Evolutionary conservation across 2,113 vertebrate genomes (phyloP), one percentile per base, ranked within the genome.

Genomic region (Cyprinodon tularosa): DNA sequence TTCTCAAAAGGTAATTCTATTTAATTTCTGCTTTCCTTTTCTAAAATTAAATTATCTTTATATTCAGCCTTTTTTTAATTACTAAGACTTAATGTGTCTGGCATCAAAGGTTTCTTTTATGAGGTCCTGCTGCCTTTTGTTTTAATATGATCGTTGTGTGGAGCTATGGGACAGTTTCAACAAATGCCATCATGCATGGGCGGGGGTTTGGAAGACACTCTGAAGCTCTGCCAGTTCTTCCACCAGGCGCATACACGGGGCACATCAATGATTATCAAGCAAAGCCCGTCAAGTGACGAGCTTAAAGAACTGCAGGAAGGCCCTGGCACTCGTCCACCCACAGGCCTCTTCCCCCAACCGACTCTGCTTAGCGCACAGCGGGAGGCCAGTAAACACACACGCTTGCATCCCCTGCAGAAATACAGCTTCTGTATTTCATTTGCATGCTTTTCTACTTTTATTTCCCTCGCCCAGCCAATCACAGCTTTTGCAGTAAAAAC

Each of bases 161-260:
- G 68, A 81, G 71, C 71, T 74, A 62, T 61, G 71, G 82, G 82
- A 72, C 75, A 82, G 81, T 89, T 83, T 77, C 70, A 80, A 83
- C 84, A 89, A 90, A 92, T 90, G 83, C 87, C 86, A 89, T 70
- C 87, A 86, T 87, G 84, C 84, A 85, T 12, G 73, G 74, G 78
- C 12, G 87, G 81, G 83, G 81, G 74, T 50, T 67, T 67, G 60
- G 40, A 69, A 71, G 69, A 64, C 71, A 60, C 61, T 74, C 77
- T 74, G 77, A 74, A 74, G 77, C 61, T 61, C 39, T 65, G 71
- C 77, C 77, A 80, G 71, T 64, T 74, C 61, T 39, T 47, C 60
- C 36, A 61, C 71, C 71, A 48, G 45, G 48, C 53, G 48, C 37
- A 14, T 50, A 74, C 44, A 85, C 72, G 77, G 29, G 50, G 69